Base-by-base conservation (phyloP, 2,113 vertebrate genomes). In the Corydoras sp. region DNA sequence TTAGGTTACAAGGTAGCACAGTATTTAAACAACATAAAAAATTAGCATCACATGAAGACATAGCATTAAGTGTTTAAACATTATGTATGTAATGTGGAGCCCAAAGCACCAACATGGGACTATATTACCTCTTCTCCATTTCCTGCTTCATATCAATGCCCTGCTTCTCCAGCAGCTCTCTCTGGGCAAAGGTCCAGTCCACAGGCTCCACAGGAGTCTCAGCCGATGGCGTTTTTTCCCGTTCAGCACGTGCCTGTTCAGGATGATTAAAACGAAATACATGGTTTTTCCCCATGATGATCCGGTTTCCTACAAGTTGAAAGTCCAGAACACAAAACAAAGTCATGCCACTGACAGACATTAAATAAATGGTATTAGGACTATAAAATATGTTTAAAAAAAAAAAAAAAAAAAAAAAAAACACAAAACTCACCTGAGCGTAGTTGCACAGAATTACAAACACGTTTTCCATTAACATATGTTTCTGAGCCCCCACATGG, bases 141-240 rank as follows among this genome's bases (percentile, higher is more conserved):
- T 99, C 97, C 75, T 99, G 97, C 68, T 99, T 99, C 97, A 99
- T 99, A 86, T 99, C 97, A 30, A 99, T 99, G 63, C 97, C 97
- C 74, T 99, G 97, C 73, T 99, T 99, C 85, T 99, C 97, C 74
- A 99, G 85, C 63, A 99, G 91, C 79, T 99, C 97, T 53, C 97
- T 89, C 88, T 99, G 97, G 66, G 97, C 97, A 85, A 99, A 99
- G 0, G 96, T 98, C 97, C 97, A 99, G 85, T 99, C 97, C 51
- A 99, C 97, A 0, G 97, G 97, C 84, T 99, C 97, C 1, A 96
- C 94, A 0, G 97, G 97, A n/a, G 96, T 99, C 85, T 99, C 97
- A 0, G 96, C 96, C 1, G 97, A 90, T 0, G 96, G 97, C 0
- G 97, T 99, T 84, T 98, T 98, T 84, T 99, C 97, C 72, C 96